Base-by-base conservation (phyloP, 2,113 vertebrate species). In the Lagopus leucura region DNA sequence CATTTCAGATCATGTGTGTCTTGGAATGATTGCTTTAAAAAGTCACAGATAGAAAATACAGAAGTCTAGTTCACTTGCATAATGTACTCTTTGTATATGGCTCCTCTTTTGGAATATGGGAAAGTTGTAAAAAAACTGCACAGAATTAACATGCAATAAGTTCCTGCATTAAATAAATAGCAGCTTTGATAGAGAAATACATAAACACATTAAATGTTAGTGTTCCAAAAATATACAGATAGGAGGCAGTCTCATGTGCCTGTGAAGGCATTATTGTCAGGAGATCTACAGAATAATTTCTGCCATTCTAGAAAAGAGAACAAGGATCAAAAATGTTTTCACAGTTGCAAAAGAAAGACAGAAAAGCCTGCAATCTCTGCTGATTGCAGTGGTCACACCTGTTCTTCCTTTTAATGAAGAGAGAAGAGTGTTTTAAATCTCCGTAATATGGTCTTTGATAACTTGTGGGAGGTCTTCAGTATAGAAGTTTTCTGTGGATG, bases 311-410 rank as follows among this genome's bases (percentile, higher is more conserved):
- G 57, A 66, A 82, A 91, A 89, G 57, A 97, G 87, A 94, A 97
- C 95, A 94, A 79, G 50, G 71, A 95, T 96, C 85, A 95, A 91
- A 95, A 96, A 95, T 96, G 93, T 96, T 97, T 97, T 95, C 90
- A 95, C 90, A 95, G 89, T 96, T 97, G 92, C 92, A 95, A 86
- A 94, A 97, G 82, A 77, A 66, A 61, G 67, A 76, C 83, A 66
- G 58, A 72, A 90, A 87, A 94, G 34, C 43, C 60, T 77, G 32
- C 72, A 84, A 82, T 89, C 42, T 92, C 40, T 52, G 40, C 65
- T 94, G 28, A 27, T 69, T 81, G 69, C 71, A 88, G 79, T 86
- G 92, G 71, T 78, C 78, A 63, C 36, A 21, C 12, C 27, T 21
- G 38, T 15, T 80, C 25, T 47, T 13, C 50, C 48, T 64, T 60